Evolutionary conservation across 2,797 vertebrate species (phyloP), one percentile per base, ranked within the genome.

Genomic region (Sebastes diploproa): DNA sequence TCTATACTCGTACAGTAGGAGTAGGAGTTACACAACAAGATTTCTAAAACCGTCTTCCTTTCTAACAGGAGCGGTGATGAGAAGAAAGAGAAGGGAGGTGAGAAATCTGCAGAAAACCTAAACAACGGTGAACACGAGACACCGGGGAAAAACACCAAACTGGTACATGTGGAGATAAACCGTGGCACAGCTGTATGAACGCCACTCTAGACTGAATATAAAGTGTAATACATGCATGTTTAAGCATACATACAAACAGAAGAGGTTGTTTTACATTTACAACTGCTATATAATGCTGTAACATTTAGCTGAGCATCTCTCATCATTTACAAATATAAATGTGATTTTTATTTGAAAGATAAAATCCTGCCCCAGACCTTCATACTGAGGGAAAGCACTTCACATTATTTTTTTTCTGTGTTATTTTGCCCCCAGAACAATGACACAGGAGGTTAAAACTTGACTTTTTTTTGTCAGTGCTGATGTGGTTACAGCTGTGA

Each of bases 141-240:
- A 1, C 4, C 70, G 12, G 93, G 93, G 83, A 95, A 95, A 89
- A 94, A 89, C 76, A 79, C 86, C 59, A 96, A 94, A 90, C 89
- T 92, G 92, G 87, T 87, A 72, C 95, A 96, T 58, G 87, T 94
- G 88, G 96, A 97, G 85, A 89, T 96, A 61, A 96, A 96, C 91
- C 95, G 96, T 16, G 96, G 97, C 82, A 98, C 96, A 71, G 97
- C 97, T 73, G 97, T 98, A 85, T 97, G 92, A 96, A 72, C 16
- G 14, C 34, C 18, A 27, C 9, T 42, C 3, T 52, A 23, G 0
- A 54, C 50, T 46, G 34, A 30, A 14, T 23, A 22, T n/a, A 25
- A 54, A 52, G 55, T 52, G 29, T 63, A 32, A 29, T 8, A 16
- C n/a, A 25, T 25, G 22, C 27, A 61, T 72, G 16, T 52, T 50